These are phyloP conservation scores for Callyntrura sp. DNA, from an alignment of 2,888 invertebrate genomes.

Conservation along the genomic window DNA sequence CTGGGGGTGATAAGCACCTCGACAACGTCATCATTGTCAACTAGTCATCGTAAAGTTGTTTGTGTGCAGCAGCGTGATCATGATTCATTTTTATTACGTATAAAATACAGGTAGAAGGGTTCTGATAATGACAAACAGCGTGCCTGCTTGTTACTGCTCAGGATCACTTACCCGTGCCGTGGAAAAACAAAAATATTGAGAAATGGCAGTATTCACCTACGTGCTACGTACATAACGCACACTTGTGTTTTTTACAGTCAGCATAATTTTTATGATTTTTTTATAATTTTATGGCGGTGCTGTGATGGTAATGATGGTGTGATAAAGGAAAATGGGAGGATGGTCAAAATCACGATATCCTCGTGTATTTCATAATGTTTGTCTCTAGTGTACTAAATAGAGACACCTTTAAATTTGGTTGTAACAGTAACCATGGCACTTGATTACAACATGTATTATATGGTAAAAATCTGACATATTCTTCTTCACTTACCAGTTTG, in stretches of 20 bases:
- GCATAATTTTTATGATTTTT: slow-evolving; percentile 17
- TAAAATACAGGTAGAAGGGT: slow-evolving; percentile 34
- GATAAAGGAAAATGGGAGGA: background rate
- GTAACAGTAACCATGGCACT: too few relatives aligned
- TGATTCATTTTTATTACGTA: slow-evolving; percentile 44
- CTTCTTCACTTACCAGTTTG: too few relatives aligned
- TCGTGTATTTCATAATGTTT: background rate
- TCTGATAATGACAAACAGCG: background rate
- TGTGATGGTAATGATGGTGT: background rate
- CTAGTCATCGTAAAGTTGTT: slow-evolving; percentile 29
- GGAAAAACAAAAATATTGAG: background rate
- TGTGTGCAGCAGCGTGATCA: slow-evolving; percentile 11
- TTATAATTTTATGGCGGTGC: background rate
- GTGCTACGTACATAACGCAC: too few relatives aligned
- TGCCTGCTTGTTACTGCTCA: slow-evolving; percentile 11
- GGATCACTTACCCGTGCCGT: slow-evolving; percentile 10
- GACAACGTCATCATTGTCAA: background rate
- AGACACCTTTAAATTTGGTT: too few relatives aligned
- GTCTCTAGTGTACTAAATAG: background rate
- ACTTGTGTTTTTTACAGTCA: background rate
- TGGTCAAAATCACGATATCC: slow-evolving; percentile 4
- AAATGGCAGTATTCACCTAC: background rate
- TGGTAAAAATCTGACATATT: too few relatives aligned
- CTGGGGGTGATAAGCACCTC: slow-evolving; percentile 15
- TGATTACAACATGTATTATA: too few relatives aligned